Conservation (phyloP, 2,888 invertebrate genomes). For the Cephalotes varians region DNA sequence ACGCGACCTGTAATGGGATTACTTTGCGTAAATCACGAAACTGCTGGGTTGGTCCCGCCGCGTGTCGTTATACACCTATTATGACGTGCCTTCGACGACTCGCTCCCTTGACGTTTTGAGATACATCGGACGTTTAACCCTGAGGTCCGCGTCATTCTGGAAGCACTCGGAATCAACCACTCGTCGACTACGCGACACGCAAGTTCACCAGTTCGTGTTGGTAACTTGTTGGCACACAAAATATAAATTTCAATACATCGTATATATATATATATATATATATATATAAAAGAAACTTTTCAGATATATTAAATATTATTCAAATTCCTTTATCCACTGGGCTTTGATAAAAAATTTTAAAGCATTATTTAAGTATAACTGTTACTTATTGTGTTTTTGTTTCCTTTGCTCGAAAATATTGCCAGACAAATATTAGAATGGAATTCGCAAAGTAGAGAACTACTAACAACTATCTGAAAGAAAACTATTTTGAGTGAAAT, state of each 20-base stretch:
- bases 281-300: neutral
- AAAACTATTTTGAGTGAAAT: neutral
- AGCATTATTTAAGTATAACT: neutral
- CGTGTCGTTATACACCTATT: constrained; percentile 65
- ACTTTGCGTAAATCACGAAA: constrained; percentile 79
- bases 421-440: neutral
- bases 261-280: too few species aligned
- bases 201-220: neutral
- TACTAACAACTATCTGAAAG: neutral
- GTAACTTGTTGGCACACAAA: neutral
- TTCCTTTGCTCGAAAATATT: neutral
- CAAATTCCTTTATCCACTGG: neutral
- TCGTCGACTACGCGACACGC: constrained; percentile 11
- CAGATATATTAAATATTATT: neutral
- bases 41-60: constrained; percentile 59
- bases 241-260: neutral
- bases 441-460: neutral
- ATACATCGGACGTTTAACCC: constrained; percentile 80
- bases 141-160: constrained; percentile 63
- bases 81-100: constrained; percentile 66
- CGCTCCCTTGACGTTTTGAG: constrained; percentile 65
- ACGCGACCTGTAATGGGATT: constrained; percentile 78
- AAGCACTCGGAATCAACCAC: constrained; percentile 63
- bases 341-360: neutral
- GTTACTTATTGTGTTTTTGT: neutral